Evolutionary conservation across 1,140 invertebrate species (phyloP).

Genomic region (Daktulosphaira vitifoliae): DNA sequence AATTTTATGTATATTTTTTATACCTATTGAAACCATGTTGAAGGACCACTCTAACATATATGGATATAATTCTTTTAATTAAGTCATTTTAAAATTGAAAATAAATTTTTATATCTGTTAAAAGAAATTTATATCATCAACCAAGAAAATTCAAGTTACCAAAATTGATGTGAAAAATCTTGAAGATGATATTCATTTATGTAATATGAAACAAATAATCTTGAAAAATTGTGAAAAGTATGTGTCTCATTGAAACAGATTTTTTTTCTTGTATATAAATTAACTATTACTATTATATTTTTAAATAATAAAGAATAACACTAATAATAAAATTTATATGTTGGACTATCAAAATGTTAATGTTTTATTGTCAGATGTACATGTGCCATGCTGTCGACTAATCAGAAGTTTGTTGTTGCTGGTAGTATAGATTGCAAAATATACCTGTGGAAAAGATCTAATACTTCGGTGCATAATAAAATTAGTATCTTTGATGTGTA

Average conservation of each 20-base stretch:
- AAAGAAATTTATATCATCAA: too few species aligned
- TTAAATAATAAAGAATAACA: too few species aligned
- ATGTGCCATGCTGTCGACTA: not conserved
- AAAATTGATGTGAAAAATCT: slow-evolving; percentile 10
- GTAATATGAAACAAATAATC: not conserved
- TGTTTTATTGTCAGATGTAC: not conserved
- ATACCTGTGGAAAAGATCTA: slow-evolving; percentile 14
- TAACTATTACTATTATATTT: not conserved
- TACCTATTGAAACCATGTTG: too few species aligned
- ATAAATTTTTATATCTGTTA: too few species aligned
- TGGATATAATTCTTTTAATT: too few species aligned
- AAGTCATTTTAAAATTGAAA: too few species aligned
- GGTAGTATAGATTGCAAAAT: slow-evolving; percentile 13
- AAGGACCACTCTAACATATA: too few species aligned
- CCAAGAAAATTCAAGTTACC: not conserved
- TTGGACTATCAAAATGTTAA: not conserved
- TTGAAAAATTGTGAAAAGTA: slow-evolving; percentile 10
- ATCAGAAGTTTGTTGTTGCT: not conserved
- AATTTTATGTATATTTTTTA: too few species aligned
- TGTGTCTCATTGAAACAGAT: not conserved
- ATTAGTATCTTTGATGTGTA: too few species aligned
- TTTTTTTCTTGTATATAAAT: not conserved
- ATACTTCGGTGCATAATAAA: too few species aligned
- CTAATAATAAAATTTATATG: too few species aligned
- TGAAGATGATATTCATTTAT: not conserved